phyloP scores from a whole-genome alignment of 1,140 invertebrate genomes.

The Danaus melanippus region DNA sequence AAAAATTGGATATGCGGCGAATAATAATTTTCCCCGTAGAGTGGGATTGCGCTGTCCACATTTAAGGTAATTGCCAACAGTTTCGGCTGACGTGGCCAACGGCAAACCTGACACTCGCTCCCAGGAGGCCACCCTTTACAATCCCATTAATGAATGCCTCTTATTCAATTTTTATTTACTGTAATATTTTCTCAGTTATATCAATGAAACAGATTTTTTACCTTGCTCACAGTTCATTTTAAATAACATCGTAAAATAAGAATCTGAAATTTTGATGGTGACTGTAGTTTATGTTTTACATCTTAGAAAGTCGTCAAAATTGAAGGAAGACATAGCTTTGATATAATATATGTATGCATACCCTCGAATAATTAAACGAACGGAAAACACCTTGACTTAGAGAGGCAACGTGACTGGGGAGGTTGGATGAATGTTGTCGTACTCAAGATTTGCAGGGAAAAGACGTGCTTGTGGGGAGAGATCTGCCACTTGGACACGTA shows the following conservation, averaged over 20 bases:
- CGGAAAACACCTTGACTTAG: conserved; percentile 35
- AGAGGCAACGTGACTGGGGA: conserved; percentile 26
- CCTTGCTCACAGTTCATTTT: too few species aligned
- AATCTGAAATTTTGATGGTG: too few species aligned
- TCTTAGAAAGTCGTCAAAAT: too few species aligned
- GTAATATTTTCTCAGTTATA: conserved; percentile 14
- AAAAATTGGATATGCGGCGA: conserved; percentile 68
- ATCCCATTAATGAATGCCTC: conserved; percentile 66
- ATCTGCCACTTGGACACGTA: conserved; percentile 58
- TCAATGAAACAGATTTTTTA: neutral
- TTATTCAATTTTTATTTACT: conserved; percentile 66
- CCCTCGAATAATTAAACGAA: conserved; percentile 33
- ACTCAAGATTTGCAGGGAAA: conserved; percentile 54
- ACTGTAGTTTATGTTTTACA: too few species aligned
- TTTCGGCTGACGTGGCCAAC: conserved; percentile 63
- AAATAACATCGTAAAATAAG: too few species aligned
- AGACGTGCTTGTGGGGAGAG: conserved; percentile 26
- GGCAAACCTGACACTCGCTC: conserved; percentile 61
- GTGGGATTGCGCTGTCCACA: conserved; percentile 64
- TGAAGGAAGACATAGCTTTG: too few species aligned
- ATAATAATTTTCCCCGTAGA: conserved; percentile 66
- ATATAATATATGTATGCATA: conserved; percentile 3
- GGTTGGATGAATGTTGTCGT: conserved; percentile 42
- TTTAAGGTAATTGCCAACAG: conserved; percentile 70
- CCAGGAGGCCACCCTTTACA: conserved; percentile 59